phyloP scores from a whole-genome alignment of 2,113 vertebrate species.

The Periophthalmus modestus region DNA sequence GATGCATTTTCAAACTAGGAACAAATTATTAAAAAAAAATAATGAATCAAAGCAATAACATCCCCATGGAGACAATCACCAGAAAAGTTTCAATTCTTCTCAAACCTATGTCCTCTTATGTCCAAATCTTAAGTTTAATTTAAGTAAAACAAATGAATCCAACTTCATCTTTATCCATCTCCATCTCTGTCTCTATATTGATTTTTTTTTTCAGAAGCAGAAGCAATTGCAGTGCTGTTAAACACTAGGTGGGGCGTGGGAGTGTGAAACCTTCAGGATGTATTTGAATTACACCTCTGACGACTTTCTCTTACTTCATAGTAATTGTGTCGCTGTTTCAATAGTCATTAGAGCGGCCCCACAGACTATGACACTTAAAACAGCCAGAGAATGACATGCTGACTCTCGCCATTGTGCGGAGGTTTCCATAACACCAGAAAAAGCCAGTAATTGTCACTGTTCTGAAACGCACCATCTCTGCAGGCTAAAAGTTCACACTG shows the following conservation, averaged over 20 bases:
- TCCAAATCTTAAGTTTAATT: too few species aligned
- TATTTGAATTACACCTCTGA: slow-evolving; percentile 45
- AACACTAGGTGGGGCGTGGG: slow-evolving; percentile 7
- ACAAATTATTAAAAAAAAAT: too few species aligned
- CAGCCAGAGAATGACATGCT: slow-evolving; percentile 25
- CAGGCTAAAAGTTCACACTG: not conserved
- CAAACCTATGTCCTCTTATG: too few species aligned
- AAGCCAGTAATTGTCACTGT: not conserved
- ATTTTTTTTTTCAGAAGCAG: too few species aligned
- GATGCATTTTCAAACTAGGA: too few species aligned
- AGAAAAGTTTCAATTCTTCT: too few species aligned
- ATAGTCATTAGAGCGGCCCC: slow-evolving; percentile 26
- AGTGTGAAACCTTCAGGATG: slow-evolving; percentile 21
- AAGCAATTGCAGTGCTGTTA: slow-evolving; percentile 25
- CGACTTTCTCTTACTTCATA: slow-evolving; percentile 26
- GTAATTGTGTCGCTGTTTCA: slow-evolving; percentile 48
- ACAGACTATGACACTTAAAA: slow-evolving; percentile 26
- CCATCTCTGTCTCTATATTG: too few species aligned
- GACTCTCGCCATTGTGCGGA: slow-evolving; percentile 8
- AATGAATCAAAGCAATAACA: too few species aligned
- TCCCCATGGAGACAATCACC: too few species aligned
- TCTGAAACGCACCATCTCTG: not conserved
- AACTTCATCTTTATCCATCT: too few species aligned
- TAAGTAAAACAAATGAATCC: too few species aligned
- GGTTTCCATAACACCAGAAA: not conserved